Evolutionary conservation across 2,113 vertebrate genomes (phyloP), one percentile per base, ranked within the genome.

Genomic region (Xenopus borealis): DNA sequence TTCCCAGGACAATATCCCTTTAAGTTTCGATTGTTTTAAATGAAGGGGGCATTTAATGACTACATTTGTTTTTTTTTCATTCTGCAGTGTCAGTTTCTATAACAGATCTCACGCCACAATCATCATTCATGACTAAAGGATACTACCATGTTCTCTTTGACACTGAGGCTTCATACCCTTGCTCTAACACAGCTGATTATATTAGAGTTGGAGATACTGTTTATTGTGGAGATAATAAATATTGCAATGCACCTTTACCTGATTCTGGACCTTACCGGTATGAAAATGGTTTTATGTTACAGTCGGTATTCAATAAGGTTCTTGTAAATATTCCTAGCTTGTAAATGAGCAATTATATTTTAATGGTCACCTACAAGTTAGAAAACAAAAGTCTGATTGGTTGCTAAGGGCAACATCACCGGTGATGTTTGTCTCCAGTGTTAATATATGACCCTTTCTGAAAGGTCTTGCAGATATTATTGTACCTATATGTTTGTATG

Each of bases 171-270:
- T n/a, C 1, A 13, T 77, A 64, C 14, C 3, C 23, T 1, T 77
- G 74, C 19, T 10, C 18, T 46, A 57, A 18, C 63, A n/a, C 18
- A 7, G 12, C 46, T 4, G 4, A n/a, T 0, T 70, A 57, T 50
- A 63, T 64, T n/a, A n/a, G 33, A 64, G 67, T 77, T 57, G 74
- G 74, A 3, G 17, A 16, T 45, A 50, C 63, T 2, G 3, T 4
- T 1, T 4, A 2, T 13, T 77, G 74, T n/a, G 3, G 1, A 44
- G 18, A n/a, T 7, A 2, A 5, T 3, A 3, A 12, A 18, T 64
- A 17, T 47, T 77, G 74, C 33, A 77, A 77, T 64, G 33, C 10
- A 23, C 67, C 67, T n/a, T 77, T 77, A 70, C n/a, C 14, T 18
- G 44, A 50, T 63, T 12, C 58, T 16, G 58, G 57, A 3, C 14